These are phyloP conservation scores for Sarcophaga caerulescens DNA, from an alignment of 2,888 invertebrate species.

Conservation along the genomic window DNA sequence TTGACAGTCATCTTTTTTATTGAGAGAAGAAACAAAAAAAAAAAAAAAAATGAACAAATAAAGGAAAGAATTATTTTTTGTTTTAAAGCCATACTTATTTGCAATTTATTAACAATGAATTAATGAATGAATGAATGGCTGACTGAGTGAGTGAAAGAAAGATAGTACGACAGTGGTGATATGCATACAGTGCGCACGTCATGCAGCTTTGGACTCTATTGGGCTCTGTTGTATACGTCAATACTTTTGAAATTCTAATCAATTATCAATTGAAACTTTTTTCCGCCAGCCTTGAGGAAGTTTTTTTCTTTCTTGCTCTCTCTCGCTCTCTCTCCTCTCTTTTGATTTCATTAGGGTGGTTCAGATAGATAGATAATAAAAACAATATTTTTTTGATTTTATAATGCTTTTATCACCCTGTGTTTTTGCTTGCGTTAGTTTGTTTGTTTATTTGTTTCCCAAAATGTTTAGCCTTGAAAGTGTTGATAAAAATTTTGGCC, in stretches of 20 bases:
- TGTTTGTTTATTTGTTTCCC: too few species aligned
- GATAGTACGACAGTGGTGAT: background rate
- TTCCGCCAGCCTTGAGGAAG: background rate
- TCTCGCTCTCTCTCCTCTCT: too few species aligned
- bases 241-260: background rate
- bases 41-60: background rate
- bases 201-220: background rate
- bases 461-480: background rate
- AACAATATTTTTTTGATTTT: background rate
- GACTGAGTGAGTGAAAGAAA: background rate
- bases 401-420: background rate
- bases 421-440: background rate
- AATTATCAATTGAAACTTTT: background rate
- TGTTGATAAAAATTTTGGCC: background rate
- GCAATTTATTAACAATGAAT: background rate
- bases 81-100: conserved; percentile 28
- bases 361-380: too few species aligned
- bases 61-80: conserved; percentile 7
- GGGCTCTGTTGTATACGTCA: background rate
- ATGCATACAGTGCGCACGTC: background rate
- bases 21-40: conserved; percentile 5
- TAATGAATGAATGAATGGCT: conserved; percentile 11
- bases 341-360: too few species aligned
- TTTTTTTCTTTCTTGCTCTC: background rate
- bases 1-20: conserved; percentile 57